Base-by-base conservation (phyloP, 2,888 invertebrate species). In the Amblyjoppa proteus region DNA sequence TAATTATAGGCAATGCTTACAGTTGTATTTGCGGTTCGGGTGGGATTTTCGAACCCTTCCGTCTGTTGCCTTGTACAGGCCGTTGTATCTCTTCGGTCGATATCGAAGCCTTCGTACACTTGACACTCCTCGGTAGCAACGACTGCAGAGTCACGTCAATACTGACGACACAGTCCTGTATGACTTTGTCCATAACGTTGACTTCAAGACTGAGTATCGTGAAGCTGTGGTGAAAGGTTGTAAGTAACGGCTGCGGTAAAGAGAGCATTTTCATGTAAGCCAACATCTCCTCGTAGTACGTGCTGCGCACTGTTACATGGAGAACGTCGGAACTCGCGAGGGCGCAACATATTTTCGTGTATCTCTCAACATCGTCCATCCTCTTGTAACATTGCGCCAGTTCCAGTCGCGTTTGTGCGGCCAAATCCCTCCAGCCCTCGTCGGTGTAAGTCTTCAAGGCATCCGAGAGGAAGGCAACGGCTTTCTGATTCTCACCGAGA, bases 401-500 rank as follows among this genome's bases (percentile, higher is more conserved):
- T 90, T 98, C 97, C 0, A 98, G 94, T 87, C 98, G 96, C 0
- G 98, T 98, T 92, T 97, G 97, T 0, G 97, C 97, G 0, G 97
- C 97, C 53, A 99, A 95, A 78, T 96, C 96, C 81, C 95, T 95
- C 99, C 99, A 99, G 28, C 97, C 97, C 92, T 99, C 99, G 79
- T 97, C 96, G 91, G 97, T 97, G 90, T 98, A 97, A 4, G 98
- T 98, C 76, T 98, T 96, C 38, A 99, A 94, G 0, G 98, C 97
- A 92, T 99, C 99, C 74, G 96, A 96, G 1, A 99, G 95, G 93
- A 99, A 99, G 0, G 97, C 97, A 4, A 98, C 97, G 0, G 99
- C 98, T 93, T 98, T 98, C 88, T 97, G 96, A 0, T 97, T 97
- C 92, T 98, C 97, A 0, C 97, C 97, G 9, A 97, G 95, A 87